Evolutionary conservation across 2,888 invertebrate genomes (phyloP).

Genomic region (Dynastes maya): DNA sequence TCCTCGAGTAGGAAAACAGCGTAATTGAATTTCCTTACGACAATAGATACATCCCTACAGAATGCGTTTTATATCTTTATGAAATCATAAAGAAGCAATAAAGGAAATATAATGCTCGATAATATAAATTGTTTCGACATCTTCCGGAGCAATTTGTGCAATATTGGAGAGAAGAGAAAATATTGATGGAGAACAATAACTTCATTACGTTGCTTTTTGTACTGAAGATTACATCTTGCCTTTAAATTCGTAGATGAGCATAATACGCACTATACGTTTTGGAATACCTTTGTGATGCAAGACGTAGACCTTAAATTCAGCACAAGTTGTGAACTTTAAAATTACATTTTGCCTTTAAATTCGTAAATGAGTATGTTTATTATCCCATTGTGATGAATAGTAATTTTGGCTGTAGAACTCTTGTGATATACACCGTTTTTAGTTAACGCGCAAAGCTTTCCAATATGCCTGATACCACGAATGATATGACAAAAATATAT

Average conservation of each 20-base stretch:
- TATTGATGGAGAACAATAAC: slow-evolving; percentile 53
- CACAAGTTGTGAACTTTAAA: too few relatives aligned
- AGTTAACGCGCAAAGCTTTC: too few relatives aligned
- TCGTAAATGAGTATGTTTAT: too few relatives aligned
- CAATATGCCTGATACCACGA: too few relatives aligned
- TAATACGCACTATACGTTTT: not conserved
- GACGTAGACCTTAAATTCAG: too few relatives aligned
- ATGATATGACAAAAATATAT: too few relatives aligned
- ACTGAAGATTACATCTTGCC: not conserved
- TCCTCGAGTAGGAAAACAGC: slow-evolving; percentile 35
- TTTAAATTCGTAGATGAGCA: not conserved
- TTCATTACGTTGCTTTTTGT: slow-evolving; percentile 53
- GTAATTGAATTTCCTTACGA: slow-evolving; percentile 46
- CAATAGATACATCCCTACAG: slow-evolving; percentile 5
- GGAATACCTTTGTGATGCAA: too few relatives aligned
- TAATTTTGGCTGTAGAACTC: too few relatives aligned
- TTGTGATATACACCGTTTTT: too few relatives aligned
- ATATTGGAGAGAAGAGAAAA: slow-evolving; percentile 49
- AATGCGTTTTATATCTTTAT: slow-evolving; percentile 41
- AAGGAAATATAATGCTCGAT: slow-evolving; percentile 52
- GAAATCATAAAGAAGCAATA: slow-evolving; percentile 48
- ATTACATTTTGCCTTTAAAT: too few relatives aligned
- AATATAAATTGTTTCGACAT: slow-evolving; percentile 56
- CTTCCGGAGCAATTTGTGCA: slow-evolving; percentile 54
- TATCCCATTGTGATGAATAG: too few relatives aligned